These are phyloP conservation scores for Ceratoteleas bidentatus DNA, from an alignment of 1,140 invertebrate genomes.

Conservation along the genomic window DNA sequence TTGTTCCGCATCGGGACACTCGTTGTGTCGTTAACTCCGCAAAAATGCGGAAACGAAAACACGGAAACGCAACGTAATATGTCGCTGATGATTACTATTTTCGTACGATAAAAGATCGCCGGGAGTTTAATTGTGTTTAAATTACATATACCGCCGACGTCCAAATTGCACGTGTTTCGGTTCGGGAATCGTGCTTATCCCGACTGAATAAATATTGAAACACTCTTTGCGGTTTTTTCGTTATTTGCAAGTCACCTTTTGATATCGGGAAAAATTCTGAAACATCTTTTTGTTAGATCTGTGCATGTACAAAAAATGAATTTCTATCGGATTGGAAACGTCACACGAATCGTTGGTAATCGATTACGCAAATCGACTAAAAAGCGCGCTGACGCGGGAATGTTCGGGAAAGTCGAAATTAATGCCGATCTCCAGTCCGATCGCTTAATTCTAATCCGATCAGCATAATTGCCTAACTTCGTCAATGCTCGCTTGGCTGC, in stretches of 20 bases:
- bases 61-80: constrained; percentile 53
- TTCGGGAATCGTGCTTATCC: no score
- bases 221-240: no score
- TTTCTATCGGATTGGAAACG: no score
- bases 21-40: constrained; percentile 63
- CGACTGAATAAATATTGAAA: no score
- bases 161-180: no score
- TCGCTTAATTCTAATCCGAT: constrained; percentile 29
- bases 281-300: no score
- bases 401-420: constrained; percentile 4
- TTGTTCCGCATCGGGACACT: constrained; percentile 56
- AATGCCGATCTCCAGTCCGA: constrained; percentile 12
- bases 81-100: constrained; percentile 51
- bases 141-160: neutral
- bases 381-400: neutral
- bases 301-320: no score
- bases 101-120: constrained; percentile 25
- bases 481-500: constrained; percentile 25
- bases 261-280: no score
- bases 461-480: constrained; percentile 32
- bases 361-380: neutral
- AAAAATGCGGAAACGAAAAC: constrained; percentile 65
- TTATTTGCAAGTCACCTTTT: no score
- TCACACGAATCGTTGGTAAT: neutral
- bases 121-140: constrained; percentile 32